Conservation (phyloP, 2,888 invertebrate species). For the Venustoraphidia nigricollis region DNA sequence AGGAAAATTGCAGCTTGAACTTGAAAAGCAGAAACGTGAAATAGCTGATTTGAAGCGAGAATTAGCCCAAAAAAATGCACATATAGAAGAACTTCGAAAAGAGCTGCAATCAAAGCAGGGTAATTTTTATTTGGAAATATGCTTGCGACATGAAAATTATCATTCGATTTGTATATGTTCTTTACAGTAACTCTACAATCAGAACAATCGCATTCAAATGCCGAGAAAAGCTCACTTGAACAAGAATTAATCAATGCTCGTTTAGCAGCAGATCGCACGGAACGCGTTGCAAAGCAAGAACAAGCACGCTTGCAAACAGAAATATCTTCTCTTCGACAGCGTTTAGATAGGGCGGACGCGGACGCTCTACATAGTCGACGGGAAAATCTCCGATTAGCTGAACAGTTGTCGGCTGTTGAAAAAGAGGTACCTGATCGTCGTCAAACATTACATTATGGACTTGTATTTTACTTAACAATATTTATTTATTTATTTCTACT, state of each 20-base stretch:
- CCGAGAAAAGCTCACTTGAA: constrained; percentile 64
- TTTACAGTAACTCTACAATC: constrained; percentile 54
- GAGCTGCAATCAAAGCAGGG: constrained; percentile 63
- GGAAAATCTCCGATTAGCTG: constrained; percentile 61
- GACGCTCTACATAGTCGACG: constrained; percentile 66
- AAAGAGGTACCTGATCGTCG: constrained; percentile 45
- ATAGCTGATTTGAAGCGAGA: constrained; percentile 65
- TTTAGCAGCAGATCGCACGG: constrained; percentile 47
- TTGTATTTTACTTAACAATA: neutral
- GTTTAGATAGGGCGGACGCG: constrained; percentile 64
- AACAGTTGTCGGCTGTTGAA: constrained; percentile 63
- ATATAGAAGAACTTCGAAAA: constrained; percentile 64
- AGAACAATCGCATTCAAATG: constrained; percentile 57
- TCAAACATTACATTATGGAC: neutral
- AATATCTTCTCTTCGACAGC: constrained; percentile 55
- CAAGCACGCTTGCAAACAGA: constrained; percentile 59
- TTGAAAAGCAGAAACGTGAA: constrained; percentile 64
- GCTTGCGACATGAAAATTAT: neutral
- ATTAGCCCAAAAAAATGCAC: constrained; percentile 53
- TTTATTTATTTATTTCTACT: no score
- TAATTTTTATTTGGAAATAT: constrained; percentile 19
- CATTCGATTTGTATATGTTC: neutral
- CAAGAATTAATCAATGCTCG: constrained; percentile 63
- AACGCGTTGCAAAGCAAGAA: constrained; percentile 63
- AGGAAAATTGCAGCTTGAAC: constrained; percentile 56